phyloP scores from a whole-genome alignment of 2,113 vertebrate species.

The Labrus mixtus region DNA sequence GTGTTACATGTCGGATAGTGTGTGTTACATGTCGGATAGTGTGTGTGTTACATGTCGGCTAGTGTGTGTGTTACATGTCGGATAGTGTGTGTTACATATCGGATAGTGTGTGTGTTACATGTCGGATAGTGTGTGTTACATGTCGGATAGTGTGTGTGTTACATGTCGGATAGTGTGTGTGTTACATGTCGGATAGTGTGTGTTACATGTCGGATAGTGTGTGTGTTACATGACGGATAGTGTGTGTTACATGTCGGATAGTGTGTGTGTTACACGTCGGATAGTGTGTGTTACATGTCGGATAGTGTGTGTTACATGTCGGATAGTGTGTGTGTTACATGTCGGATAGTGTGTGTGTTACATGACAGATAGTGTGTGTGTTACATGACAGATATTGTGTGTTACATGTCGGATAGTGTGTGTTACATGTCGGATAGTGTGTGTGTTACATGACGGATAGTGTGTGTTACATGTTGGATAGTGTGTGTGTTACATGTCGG shows the following conservation, averaged over 20 bases:
- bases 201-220: not conserved
- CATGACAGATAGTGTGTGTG: not conserved
- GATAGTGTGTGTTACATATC: not conserved
- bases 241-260: not conserved
- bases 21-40: not conserved
- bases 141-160: slow-evolving; percentile 5
- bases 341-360: no score
- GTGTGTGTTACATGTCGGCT: no score
- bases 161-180: no score
- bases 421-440: no score
- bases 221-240: not conserved
- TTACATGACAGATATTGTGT: not conserved
- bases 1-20: no score
- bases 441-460: no score
- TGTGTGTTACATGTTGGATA: not conserved
- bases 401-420: not conserved
- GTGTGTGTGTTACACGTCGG: no score
- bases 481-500: not conserved
- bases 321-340: slow-evolving; percentile 3
- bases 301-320: not conserved
- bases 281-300: no score
- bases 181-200: no score
- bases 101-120: slow-evolving; percentile 3
- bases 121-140: no score
- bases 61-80: no score